A percentile compares a stretch with the other conserved stretches of the same genome.
Conservation (phyloP, 2,113 vertebrate species). For the Toxotes jaculatrix region DNA sequence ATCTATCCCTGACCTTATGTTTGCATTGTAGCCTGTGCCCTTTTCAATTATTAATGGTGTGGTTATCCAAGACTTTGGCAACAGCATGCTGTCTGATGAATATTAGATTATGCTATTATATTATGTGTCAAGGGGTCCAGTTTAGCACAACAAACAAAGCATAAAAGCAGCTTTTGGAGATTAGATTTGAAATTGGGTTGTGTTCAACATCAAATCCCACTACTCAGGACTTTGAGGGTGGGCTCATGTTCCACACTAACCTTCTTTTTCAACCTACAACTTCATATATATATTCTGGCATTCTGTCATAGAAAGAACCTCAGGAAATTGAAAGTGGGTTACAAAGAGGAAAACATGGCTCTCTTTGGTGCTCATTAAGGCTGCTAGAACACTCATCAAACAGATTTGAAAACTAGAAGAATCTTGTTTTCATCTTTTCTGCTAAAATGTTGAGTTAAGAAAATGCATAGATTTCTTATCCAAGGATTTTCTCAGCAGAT, state of each 20-base stretch:
- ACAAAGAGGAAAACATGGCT: constrained; percentile 4
- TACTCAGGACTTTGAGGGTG: constrained; percentile 22
- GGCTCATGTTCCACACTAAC: background rate
- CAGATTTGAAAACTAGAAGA: constrained; percentile 29
- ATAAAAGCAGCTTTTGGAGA: constrained; percentile 18
- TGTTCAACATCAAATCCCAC: constrained; percentile 11
- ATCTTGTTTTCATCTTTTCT: constrained; percentile 1
- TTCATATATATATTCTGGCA: background rate
- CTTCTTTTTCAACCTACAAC: constrained; percentile 3
- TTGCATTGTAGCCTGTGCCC: constrained; percentile 62
- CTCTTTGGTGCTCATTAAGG: constrained; percentile 54
- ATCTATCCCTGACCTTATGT: constrained; percentile 31
- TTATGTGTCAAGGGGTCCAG: constrained; percentile 33
- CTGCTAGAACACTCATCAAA: constrained; percentile 33
- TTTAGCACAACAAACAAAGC: constrained; percentile 43
- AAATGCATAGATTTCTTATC: background rate
- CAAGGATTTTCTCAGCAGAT: constrained; percentile 2
- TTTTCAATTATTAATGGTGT: constrained; percentile 74
- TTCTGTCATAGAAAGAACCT: background rate
- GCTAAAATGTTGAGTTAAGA: constrained; percentile 17
- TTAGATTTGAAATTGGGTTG: constrained; percentile 37
- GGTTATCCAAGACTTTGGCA: constrained; percentile 65
- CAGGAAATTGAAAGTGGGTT: constrained; percentile 36
- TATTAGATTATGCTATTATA: constrained; percentile 61
- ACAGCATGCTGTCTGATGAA: constrained; percentile 57